Conservation (phyloP, 2,888 invertebrate genomes). For the Heliconius charithonia region DNA sequence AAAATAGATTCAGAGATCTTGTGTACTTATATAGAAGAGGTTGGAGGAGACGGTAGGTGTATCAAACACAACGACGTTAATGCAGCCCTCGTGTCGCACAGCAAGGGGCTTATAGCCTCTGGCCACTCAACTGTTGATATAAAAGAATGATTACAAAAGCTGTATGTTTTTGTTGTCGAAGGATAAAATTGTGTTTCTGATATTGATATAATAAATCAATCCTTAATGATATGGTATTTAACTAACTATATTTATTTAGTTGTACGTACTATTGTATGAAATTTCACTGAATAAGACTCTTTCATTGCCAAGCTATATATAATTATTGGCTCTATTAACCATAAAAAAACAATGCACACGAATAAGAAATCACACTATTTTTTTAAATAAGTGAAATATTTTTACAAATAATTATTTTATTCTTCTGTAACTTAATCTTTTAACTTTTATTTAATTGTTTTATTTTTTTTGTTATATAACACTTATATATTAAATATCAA, state of each 20-base stretch:
- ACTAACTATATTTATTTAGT: conserved; percentile 6
- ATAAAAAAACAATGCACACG: not conserved
- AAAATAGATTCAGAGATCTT: conserved; percentile 10
- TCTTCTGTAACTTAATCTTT: not conserved
- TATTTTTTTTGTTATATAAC: not conserved
- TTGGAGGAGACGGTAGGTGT: conserved; percentile 21
- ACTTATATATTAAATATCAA: not conserved
- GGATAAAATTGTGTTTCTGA: conserved; percentile 29
- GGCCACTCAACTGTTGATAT: conserved; percentile 71
- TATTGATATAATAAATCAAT: conserved; percentile 34
- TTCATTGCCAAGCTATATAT: not conserved
- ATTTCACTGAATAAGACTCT: not conserved
- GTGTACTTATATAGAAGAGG: conserved; percentile 23
- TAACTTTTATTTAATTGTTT: not conserved
- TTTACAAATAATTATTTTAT: not conserved
- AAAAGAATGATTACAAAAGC: conserved; percentile 62
- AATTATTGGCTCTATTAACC: not conserved
- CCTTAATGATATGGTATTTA: conserved; percentile 4
- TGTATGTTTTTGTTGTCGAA: conserved; percentile 34
- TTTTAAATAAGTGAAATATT: not conserved
- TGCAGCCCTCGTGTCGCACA: conserved; percentile 63
- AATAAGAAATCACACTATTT: not conserved
- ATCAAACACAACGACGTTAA: conserved; percentile 37
- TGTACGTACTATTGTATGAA: not conserved
- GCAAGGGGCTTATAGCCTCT: conserved; percentile 69